Conservation (phyloP, 2,888 invertebrate genomes). For the Amorpha juglandis region DNA sequence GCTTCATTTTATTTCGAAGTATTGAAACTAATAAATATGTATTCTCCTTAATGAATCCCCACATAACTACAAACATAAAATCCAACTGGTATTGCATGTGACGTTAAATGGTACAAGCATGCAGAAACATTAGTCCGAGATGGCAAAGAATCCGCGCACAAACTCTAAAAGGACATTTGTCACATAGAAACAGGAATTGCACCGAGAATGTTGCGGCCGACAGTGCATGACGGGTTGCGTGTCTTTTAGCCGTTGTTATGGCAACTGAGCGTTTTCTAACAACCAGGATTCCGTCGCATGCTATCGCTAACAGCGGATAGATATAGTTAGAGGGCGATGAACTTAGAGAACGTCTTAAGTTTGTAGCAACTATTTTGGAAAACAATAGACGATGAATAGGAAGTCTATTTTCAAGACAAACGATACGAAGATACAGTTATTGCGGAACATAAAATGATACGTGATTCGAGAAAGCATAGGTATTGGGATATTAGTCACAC, state of each 20-base stretch:
- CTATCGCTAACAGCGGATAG: slow-evolving; percentile 22
- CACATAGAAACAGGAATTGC: slow-evolving; percentile 45
- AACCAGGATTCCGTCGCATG: slow-evolving; percentile 23
- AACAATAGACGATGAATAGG: background rate
- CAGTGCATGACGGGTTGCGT: slow-evolving; percentile 65
- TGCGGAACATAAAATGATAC: background rate
- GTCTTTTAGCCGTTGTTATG: slow-evolving; percentile 55
- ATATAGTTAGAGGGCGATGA: slow-evolving; percentile 19
- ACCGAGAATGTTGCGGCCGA: slow-evolving; percentile 38
- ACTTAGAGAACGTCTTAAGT: slow-evolving; percentile 7
- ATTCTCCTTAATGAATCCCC: background rate
- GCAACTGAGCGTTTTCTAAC: slow-evolving; percentile 59
- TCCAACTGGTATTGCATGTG: background rate
- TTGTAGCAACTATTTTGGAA: slow-evolving; percentile 2
- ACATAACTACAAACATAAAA: background rate
- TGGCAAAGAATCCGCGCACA: slow-evolving; percentile 31
- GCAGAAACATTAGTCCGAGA: slow-evolving; percentile 16
- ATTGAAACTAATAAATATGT: background rate
- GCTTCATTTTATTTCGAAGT: background rate
- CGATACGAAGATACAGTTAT: background rate
- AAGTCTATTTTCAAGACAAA: background rate
- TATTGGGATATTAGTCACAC: too few relatives aligned
- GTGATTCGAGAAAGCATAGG: background rate
- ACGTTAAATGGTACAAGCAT: slow-evolving; percentile 8
- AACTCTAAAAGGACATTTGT: slow-evolving; percentile 37